Evolutionary conservation across 1,140 invertebrate genomes (phyloP), one percentile per base, ranked within the genome.

Genomic region (Dryas iulia): DNA sequence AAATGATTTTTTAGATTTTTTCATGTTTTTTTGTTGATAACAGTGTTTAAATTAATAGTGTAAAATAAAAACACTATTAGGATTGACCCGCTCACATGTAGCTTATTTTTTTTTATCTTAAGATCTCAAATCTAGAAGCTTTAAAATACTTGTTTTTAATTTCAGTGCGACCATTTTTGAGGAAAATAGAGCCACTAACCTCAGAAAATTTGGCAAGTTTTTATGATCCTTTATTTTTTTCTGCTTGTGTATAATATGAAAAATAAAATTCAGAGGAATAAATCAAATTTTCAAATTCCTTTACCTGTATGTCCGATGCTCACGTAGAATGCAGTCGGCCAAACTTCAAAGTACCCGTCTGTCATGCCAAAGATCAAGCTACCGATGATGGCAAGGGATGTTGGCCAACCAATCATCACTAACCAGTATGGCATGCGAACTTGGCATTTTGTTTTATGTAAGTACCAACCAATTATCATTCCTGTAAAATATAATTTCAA

Each of bases 331-430:
- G 94, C 94, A 1, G 95, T 96, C 1, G 93, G 92, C 72, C 94
- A 91, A 2, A 95, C 92, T 61, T 93, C 94, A 54, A 97, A 90
- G 76, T 95, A 94, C 10, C 94, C 94, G 47, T 95, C 93, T 73
- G 95, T 95, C 60, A 97, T 94, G 7, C 96, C 96, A 82, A 97
- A 97, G 12, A 97, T 95, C n/a, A 97, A 92, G 33, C 93, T 92
- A 10, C 90, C 85, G 76, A 96, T 93, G 57, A 94, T 93, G 6
- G 79, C 85, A 1, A 94, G 71, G 0, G 95, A 94, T 5, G 91
- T 52, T 0, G 93, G 75, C 96, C 96, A 96, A 7, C 95, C 94
- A 0, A 94, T 65, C 1, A 91, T 63, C 56, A 94, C 94, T 24
- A 93, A 66, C 81, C 95, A 94, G 69, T 86, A 84, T 0, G 95